Evolutionary conservation across 2,888 invertebrate genomes (phyloP).

Genomic region (Aelia acuminata): DNA sequence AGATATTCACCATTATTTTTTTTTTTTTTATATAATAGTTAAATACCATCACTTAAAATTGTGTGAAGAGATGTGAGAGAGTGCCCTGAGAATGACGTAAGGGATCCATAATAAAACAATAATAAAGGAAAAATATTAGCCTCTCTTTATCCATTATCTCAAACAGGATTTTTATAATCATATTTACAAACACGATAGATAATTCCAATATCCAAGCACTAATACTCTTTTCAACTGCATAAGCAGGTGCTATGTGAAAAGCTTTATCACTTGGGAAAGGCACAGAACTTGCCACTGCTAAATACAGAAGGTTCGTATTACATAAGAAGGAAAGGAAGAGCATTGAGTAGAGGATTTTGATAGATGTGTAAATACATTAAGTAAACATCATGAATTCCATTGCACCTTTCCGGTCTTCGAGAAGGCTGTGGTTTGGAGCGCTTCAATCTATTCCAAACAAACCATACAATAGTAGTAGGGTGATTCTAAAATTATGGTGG

Average conservation of each 20-base stretch:
- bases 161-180: background rate
- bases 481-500: no score
- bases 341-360: background rate
- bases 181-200: constrained; percentile 28
- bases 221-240: background rate
- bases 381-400: background rate
- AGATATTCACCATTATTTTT: no score
- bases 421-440: background rate
- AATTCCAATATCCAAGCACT: background rate
- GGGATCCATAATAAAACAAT: background rate
- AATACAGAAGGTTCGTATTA: background rate
- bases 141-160: background rate
- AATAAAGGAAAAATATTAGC: background rate
- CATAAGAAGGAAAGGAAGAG: background rate
- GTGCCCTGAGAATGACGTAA: background rate
- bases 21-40: no score
- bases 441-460: background rate
- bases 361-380: background rate
- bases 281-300: background rate
- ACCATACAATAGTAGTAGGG: background rate
- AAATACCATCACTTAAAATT: no score
- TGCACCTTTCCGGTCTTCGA: background rate
- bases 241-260: background rate
- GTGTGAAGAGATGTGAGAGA: no score
- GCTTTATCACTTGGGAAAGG: background rate